Evolutionary conservation across 2,888 invertebrate species (phyloP), one percentile per base, ranked within the genome.

Genomic region (Mesorhabditis spiculigera): DNA sequence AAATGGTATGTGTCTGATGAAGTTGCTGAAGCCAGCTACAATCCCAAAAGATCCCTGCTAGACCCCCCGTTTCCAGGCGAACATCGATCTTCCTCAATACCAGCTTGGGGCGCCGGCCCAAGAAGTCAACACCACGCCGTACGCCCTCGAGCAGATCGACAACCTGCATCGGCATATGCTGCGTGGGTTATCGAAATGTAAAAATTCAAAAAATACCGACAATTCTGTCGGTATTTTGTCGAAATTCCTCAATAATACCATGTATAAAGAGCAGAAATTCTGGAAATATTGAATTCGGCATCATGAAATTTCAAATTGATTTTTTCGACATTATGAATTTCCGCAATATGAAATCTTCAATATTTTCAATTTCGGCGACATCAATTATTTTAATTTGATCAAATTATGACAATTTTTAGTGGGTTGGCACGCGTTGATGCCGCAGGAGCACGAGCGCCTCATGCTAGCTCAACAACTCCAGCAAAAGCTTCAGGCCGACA

Each of bases 401-500:
- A 67, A 61, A 41, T 8, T 58, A 28, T 8, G 13, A 16, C 8
- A 10, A 43, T n/a, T 71, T 78, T 63, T 69, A 83, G 83, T 58
- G 41, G 71, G 79, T 6, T 83, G 83, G 83, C 76, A 72, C 43
- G 16, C 50, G 4, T 77, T 77, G 10, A 72, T 81, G 13, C 66
- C 74, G 16, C 65, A 81, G 42, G 66, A 65, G 6, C 75, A 76
- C 5, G 78, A 79, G 13, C 66, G 69, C 5, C 73, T 75, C 61
- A 63, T 73, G 4, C 69, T 71, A 16, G 79, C 78, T 0, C 16
- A 68, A 10, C 70, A 75, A 45, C 58, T 68, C 6, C 68, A 75
- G n/a, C 64, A 73, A 16, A 61, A 65, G 43, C 43, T 81, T 4
- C 62, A 68, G 4, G 66, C 65, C n/a, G 80, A 82, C 67, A 67